Evolutionary conservation across 2,113 vertebrate species (phyloP).

Genomic region (Talpa occidentalis): DNA sequence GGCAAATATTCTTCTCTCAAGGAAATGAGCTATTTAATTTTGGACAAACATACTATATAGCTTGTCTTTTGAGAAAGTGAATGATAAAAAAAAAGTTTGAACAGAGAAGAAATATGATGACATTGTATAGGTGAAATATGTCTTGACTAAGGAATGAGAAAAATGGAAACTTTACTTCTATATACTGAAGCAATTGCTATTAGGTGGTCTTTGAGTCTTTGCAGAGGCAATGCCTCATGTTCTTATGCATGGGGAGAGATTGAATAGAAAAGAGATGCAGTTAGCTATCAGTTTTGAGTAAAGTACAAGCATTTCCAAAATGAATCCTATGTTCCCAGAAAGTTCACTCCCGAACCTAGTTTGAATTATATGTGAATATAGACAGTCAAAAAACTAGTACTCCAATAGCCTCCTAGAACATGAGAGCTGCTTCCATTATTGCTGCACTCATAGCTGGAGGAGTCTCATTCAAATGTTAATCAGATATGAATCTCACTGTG

Average conservation of each 20-base stretch:
- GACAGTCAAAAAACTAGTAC: not conserved
- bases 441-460: not conserved
- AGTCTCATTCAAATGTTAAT: not conserved
- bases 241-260: not conserved
- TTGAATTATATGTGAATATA: not conserved
- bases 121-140: not conserved
- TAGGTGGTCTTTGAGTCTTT: not conserved
- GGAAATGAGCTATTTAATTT: not conserved
- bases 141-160: not conserved
- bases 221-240: not conserved
- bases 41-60: not conserved
- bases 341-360: not conserved
- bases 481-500: not conserved
- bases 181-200: not conserved
- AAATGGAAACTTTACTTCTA: not conserved
- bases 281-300: not conserved
- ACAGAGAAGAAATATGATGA: not conserved
- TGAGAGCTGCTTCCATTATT: not conserved
- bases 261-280: not conserved
- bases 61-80: not conserved
- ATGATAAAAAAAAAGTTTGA: not conserved
- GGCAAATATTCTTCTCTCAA: not conserved
- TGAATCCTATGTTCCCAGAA: not conserved
- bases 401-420: not conserved
- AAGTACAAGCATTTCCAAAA: not conserved